Percentiles rank a stretch among this genome's conserved stretches.
Evolutionary conservation across 2,797 vertebrate genomes (phyloP).

Genomic region (Centroberyx gerrardi): DNA sequence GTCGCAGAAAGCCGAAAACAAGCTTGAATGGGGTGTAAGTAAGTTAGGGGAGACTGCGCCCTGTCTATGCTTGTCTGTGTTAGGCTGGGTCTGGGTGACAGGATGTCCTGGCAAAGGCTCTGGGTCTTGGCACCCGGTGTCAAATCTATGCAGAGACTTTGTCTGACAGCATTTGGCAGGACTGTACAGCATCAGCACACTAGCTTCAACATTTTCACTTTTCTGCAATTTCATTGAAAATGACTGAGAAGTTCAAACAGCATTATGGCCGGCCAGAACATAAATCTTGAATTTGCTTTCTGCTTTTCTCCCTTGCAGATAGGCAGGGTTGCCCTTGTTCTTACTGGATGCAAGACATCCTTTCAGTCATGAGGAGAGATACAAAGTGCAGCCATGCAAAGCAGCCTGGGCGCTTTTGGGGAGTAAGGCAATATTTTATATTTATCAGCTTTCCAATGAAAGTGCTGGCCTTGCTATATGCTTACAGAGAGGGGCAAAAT

Average conservation of each 20-base stretch:
- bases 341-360: slow-evolving; percentile 69
- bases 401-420: slow-evolving; percentile 62
- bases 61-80: slow-evolving; percentile 54
- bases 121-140: slow-evolving; percentile 61
- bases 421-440: slow-evolving; percentile 75
- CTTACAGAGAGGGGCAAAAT: slow-evolving; percentile 58
- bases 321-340: slow-evolving; percentile 71
- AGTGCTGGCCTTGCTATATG: slow-evolving; percentile 77
- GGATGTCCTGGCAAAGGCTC: slow-evolving; percentile 62
- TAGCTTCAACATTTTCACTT: slow-evolving; percentile 51
- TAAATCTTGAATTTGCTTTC: slow-evolving; percentile 67
- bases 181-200: slow-evolving; percentile 53
- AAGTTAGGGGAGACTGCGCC: slow-evolving; percentile 58
- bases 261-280: slow-evolving; percentile 43
- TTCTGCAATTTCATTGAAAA: slow-evolving; percentile 51
- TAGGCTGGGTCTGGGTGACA: slow-evolving; percentile 75
- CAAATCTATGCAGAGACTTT: slow-evolving; percentile 63
- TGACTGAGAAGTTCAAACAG: slow-evolving; percentile 51
- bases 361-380: slow-evolving; percentile 77
- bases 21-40: slow-evolving; percentile 31
- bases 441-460: slow-evolving; percentile 80
- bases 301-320: slow-evolving; percentile 65
- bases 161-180: slow-evolving; percentile 65
- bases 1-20: slow-evolving; percentile 31
- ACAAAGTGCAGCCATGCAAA: slow-evolving; percentile 81